Conservation (phyloP, 2,797 vertebrate species). For the Scyliorhinus canicula region DNA sequence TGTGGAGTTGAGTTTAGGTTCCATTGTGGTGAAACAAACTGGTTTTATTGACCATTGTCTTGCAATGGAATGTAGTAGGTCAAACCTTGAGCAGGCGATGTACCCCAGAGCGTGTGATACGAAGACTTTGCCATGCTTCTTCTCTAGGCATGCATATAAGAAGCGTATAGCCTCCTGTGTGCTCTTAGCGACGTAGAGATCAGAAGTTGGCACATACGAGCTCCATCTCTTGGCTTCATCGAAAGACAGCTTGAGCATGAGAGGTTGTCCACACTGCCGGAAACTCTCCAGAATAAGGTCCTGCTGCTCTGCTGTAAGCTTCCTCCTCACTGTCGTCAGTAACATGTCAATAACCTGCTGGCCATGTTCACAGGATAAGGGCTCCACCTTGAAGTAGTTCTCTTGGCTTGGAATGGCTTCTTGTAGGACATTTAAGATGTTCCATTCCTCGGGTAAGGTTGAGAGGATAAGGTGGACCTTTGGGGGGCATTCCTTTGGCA, state of each 20-base stretch:
- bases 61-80: not conserved
- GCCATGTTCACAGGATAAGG: slow-evolving; percentile 55
- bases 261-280: slow-evolving; percentile 53
- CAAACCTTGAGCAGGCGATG: slow-evolving; percentile 62
- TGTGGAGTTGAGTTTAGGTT: not conserved
- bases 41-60: not conserved
- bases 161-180: slow-evolving; percentile 54
- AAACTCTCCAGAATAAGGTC: slow-evolving; percentile 54
- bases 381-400: slow-evolving; percentile 56
- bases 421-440: slow-evolving; percentile 47
- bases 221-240: slow-evolving; percentile 60
- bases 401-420: slow-evolving; percentile 42
- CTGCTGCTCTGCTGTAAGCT: slow-evolving; percentile 54
- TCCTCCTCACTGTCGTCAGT: slow-evolving; percentile 46
- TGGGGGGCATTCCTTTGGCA: slow-evolving; percentile 61
- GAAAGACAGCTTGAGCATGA: slow-evolving; percentile 63
- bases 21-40: not conserved
- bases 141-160: slow-evolving; percentile 61
- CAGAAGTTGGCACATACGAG: slow-evolving; percentile 52
- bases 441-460: slow-evolving; percentile 45
- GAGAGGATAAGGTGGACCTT: slow-evolving; percentile 66
- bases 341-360: slow-evolving; percentile 54
- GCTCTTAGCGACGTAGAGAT: slow-evolving; percentile 49
- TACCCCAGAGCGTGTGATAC: slow-evolving; percentile 63
- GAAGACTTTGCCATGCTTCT: slow-evolving; percentile 61